Conservation (phyloP, 1,140 invertebrate genomes). For the Ptiloglossa arizonensis region DNA sequence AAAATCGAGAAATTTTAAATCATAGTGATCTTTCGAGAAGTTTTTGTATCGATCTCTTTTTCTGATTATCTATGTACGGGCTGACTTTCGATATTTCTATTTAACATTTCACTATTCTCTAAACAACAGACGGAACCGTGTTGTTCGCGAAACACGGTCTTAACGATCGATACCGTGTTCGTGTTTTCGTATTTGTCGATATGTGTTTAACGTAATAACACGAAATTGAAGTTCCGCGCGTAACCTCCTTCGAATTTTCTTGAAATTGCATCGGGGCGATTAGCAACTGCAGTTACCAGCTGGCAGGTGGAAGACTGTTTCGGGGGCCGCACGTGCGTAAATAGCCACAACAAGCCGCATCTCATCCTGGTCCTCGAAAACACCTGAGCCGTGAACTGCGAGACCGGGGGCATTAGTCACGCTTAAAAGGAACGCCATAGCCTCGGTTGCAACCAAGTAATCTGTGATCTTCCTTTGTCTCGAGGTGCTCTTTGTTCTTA, state of each 20-base stretch:
- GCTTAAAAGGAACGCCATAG: constrained; percentile 59
- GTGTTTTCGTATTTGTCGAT: neutral
- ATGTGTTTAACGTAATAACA: neutral
- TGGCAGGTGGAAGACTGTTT: constrained; percentile 58
- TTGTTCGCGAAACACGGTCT: neutral
- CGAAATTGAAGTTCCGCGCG: no score
- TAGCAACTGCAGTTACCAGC: constrained; percentile 37
- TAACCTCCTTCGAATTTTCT: neutral
- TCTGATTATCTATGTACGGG: no score
- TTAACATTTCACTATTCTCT: no score
- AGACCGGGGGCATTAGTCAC: constrained; percentile 60
- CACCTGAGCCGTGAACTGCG: constrained; percentile 60
- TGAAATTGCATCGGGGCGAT: constrained; percentile 14
- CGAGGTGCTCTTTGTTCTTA: constrained; percentile 53
- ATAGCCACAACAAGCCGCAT: constrained; percentile 49
- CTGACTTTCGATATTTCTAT: no score
- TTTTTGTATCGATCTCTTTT: no score
- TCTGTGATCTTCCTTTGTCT: constrained; percentile 62
- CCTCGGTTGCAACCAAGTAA: constrained; percentile 38
- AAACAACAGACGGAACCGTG: no score
- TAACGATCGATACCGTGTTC: neutral
- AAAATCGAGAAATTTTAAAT: no score
- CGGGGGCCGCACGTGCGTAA: constrained; percentile 59
- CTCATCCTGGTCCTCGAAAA: constrained; percentile 62
- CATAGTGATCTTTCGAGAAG: no score